Conservation (phyloP, 2,113 vertebrate genomes). For the Osmerus mordax region DNA sequence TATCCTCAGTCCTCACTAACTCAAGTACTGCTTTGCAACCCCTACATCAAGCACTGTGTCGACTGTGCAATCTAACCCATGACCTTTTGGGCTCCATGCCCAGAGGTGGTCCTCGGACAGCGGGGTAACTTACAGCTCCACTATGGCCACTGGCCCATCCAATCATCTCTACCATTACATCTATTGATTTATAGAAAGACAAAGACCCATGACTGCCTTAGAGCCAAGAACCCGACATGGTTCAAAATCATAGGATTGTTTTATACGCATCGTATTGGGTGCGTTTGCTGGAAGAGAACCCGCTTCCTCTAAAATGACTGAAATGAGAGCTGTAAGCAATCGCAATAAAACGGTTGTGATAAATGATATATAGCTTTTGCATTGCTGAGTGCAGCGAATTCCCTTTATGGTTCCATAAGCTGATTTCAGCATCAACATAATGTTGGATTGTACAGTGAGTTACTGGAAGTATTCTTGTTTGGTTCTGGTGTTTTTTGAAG, state of each 20-base stretch:
- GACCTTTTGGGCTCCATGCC: neutral
- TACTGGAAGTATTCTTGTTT: conserved; percentile 11
- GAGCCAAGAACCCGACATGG: conserved; percentile 30
- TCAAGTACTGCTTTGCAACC: no score
- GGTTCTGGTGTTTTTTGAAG: neutral
- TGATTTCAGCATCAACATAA: neutral
- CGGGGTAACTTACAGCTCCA: conserved; percentile 52
- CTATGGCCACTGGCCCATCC: conserved; percentile 47
- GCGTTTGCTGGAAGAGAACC: conserved; percentile 27
- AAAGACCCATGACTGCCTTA: conserved; percentile 41
- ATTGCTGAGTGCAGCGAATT: neutral
- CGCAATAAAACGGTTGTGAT: conserved; percentile 27
- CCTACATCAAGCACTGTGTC: no score
- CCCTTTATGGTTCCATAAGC: neutral
- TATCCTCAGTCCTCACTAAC: no score
- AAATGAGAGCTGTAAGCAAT: conserved; percentile 16
- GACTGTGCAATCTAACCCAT: no score
- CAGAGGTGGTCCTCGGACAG: conserved; percentile 32
- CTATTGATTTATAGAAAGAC: conserved; percentile 61
- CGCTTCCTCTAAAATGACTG: conserved; percentile 7
- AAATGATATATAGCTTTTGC: conserved; percentile 23
- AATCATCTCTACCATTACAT: conserved; percentile 49
- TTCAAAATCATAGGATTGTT: conserved; percentile 49
- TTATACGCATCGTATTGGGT: conserved; percentile 39
- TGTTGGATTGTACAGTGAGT: conserved; percentile 19